These are phyloP conservation scores for Mamestra configurata DNA, from an alignment of 1,140 invertebrate genomes.

Conservation along the genomic window DNA sequence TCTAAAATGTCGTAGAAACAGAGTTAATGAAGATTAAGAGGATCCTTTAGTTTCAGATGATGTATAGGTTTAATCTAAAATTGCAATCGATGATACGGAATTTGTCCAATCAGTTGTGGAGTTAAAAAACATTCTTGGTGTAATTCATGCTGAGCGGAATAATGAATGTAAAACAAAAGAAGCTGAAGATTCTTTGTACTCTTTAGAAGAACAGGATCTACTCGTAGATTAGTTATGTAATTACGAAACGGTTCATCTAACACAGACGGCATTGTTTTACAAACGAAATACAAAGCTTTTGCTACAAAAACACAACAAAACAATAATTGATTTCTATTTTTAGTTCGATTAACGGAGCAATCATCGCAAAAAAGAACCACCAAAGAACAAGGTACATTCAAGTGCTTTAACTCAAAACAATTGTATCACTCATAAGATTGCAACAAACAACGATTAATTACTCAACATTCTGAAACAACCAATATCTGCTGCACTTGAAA, in stretches of 20 bases:
- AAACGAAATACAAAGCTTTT: background rate
- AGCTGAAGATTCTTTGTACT: background rate
- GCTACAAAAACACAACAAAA: background rate
- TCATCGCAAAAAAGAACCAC: background rate
- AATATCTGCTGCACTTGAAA: conserved; percentile 42
- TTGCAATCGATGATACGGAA: conserved; percentile 19
- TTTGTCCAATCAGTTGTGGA: background rate
- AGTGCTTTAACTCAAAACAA: background rate
- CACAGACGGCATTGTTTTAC: too few species aligned
- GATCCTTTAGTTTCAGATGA: conserved; percentile 2
- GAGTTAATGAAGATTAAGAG: conserved; percentile 35
- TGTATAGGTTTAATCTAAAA: conserved; percentile 27
- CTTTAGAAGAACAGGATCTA: background rate
- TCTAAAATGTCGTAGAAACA: conserved; percentile 6
- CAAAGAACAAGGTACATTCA: background rate
- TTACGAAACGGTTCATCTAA: too few species aligned
- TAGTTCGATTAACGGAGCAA: too few species aligned
- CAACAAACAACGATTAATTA: conserved; percentile 11
- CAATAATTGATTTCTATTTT: too few species aligned
- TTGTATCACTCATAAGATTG: background rate
- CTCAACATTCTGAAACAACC: conserved; percentile 30
- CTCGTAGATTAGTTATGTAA: background rate
- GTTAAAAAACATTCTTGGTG: background rate
- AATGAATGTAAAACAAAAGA: background rate
- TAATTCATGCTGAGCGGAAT: background rate